Percentiles rank a stretch among this genome's conserved stretches.
phyloP scores from a whole-genome alignment of 92 coral and sea anemone species.

The Muricea muricata region DNA sequence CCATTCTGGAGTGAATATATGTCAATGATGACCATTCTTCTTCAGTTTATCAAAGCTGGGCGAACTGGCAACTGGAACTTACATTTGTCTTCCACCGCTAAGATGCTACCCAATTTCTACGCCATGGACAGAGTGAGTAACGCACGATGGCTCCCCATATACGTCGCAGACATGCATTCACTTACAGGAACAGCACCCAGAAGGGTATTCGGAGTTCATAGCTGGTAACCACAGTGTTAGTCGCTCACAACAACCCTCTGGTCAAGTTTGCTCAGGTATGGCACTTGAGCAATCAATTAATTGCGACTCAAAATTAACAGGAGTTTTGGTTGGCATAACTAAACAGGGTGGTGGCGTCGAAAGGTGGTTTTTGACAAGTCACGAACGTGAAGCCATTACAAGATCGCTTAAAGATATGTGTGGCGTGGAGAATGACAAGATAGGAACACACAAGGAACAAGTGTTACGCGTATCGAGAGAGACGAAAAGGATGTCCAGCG shows the following conservation, averaged over 20 bases:
- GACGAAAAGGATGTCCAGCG: slow-evolving; percentile 41
- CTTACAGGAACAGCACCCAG: slow-evolving; percentile 62
- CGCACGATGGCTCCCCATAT: slow-evolving; percentile 76
- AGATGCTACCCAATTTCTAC: slow-evolving; percentile 66
- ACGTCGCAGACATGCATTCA: slow-evolving; percentile 69
- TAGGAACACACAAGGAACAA: slow-evolving; percentile 33
- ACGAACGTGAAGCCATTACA: slow-evolving; percentile 64
- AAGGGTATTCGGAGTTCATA: slow-evolving; percentile 56
- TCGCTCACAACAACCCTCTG: slow-evolving; percentile 52
- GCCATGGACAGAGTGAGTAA: slow-evolving; percentile 65
- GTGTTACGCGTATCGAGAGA: slow-evolving; percentile 23
- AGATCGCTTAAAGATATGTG: slow-evolving; percentile 70
- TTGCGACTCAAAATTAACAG: slow-evolving; percentile 73
- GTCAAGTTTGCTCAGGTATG: slow-evolving; percentile 62
- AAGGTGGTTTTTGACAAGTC: slow-evolving; percentile 53
- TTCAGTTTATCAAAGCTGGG: slow-evolving; percentile 71
- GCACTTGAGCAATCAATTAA: slow-evolving; percentile 76
- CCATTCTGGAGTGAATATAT: slow-evolving; percentile 66
- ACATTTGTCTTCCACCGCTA: slow-evolving; percentile 57
- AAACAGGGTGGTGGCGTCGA: slow-evolving; percentile 54
- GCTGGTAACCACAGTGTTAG: slow-evolving; percentile 50
- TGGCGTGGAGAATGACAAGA: slow-evolving; percentile 44
- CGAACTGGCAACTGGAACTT: slow-evolving; percentile 68
- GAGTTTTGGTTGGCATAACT: slow-evolving; percentile 72
- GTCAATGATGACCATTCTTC: slow-evolving; percentile 50